These are phyloP conservation scores for Nesidiocoris tenuis DNA, from an alignment of 2,888 invertebrate genomes.

Conservation along the genomic window DNA sequence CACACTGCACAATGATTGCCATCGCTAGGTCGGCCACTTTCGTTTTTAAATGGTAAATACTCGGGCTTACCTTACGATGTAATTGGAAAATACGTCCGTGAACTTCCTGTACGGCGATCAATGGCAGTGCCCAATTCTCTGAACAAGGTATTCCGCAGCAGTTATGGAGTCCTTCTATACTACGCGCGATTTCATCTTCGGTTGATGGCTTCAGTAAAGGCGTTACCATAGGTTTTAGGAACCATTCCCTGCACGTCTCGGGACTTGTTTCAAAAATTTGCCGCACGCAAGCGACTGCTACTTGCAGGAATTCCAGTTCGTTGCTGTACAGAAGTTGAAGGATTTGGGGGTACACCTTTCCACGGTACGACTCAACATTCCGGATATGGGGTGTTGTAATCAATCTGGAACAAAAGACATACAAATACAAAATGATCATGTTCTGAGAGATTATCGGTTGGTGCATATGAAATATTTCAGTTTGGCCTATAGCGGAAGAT, in stretches of 20 bases:
- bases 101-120: slow-evolving; percentile 51
- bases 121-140: slow-evolving; percentile 54
- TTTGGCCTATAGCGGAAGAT: no score
- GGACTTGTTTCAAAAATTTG: slow-evolving; percentile 59
- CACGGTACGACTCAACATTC: slow-evolving; percentile 58
- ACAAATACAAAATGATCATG: no score
- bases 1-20: slow-evolving; percentile 49
- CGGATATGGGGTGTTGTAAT: slow-evolving; percentile 59
- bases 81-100: slow-evolving; percentile 48
- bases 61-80: slow-evolving; percentile 49
- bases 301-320: slow-evolving; percentile 53
- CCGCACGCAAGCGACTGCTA: slow-evolving; percentile 62
- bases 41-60: slow-evolving; percentile 49
- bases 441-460: no score
- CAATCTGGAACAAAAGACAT: slow-evolving; percentile 63
- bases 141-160: slow-evolving; percentile 54
- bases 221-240: slow-evolving; percentile 52
- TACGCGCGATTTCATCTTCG: slow-evolving; percentile 53
- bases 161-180: slow-evolving; percentile 54
- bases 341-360: slow-evolving; percentile 51
- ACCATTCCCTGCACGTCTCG: slow-evolving; percentile 54
- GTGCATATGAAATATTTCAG: no score
- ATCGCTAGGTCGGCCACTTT: slow-evolving; percentile 49
- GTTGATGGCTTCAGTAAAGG: slow-evolving; percentile 51
- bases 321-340: slow-evolving; percentile 30